A percentile compares a stretch with the other conserved stretches of the same genome.
Evolutionary conservation across 2,888 invertebrate genomes (phyloP).

Genomic region (Xylota segnis): DNA sequence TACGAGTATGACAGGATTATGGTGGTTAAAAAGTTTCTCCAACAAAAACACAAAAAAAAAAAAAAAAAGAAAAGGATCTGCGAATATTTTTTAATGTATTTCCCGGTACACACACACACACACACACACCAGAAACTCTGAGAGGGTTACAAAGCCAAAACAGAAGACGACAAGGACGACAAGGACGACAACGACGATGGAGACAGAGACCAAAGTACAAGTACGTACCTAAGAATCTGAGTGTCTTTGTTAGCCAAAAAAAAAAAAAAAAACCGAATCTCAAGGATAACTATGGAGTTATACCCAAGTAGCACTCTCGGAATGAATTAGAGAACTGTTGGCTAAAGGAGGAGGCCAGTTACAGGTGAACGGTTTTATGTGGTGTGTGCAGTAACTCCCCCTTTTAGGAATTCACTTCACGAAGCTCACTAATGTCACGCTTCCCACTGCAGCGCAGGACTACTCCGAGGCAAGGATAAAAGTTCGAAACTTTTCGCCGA

Average conservation of each 20-base stretch:
- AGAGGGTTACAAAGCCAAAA: neutral
- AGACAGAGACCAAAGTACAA: neutral
- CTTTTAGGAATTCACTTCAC: constrained; percentile 46
- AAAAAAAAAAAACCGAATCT: too few species aligned
- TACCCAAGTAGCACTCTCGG: constrained; percentile 21
- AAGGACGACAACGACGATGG: neutral
- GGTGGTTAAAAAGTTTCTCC: constrained; percentile 60
- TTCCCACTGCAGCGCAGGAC: neutral
- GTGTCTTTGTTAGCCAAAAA: neutral
- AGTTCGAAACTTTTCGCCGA: constrained; percentile 46
- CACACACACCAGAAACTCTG: neutral
- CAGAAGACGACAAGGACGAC: constrained; percentile 9
- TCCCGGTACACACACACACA: constrained; percentile 2
- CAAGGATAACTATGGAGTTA: constrained; percentile 4
- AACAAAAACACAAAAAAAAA: neutral
- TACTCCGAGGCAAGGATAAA: constrained; percentile 4
- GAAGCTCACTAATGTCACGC: constrained; percentile 32
- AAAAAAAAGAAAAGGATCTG: constrained; percentile 12
- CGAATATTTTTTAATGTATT: constrained; percentile 27
- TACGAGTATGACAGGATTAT: constrained; percentile 56
- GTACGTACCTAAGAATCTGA: neutral
- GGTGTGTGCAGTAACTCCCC: neutral
- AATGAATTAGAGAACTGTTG: constrained; percentile 46
- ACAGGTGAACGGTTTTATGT: constrained; percentile 34
- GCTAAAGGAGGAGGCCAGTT: constrained; percentile 17